phyloP scores from a whole-genome alignment of 2,113 vertebrate species.

The Cromileptes altivelis region DNA sequence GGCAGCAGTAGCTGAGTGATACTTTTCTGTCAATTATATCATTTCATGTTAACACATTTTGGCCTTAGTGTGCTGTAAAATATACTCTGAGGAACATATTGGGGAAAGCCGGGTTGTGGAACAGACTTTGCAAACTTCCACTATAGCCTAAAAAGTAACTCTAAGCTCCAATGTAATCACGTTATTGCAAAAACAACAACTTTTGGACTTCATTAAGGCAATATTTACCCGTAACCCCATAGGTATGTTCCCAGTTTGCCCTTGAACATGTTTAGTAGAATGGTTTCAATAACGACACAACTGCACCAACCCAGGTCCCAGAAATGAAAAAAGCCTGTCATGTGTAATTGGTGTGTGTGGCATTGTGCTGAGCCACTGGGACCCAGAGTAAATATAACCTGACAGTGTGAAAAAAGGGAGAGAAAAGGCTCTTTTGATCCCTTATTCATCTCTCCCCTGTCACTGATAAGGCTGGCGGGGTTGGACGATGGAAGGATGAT shows the following conservation, averaged over 20 bases:
- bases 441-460: conserved; percentile 79
- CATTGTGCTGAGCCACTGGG: conserved; percentile 65
- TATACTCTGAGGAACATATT: not conserved
- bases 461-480: conserved; percentile 71
- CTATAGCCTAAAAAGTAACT: not conserved
- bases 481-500: conserved; percentile 67
- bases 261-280: conserved; percentile 51
- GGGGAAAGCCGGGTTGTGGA: not conserved
- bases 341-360: conserved; percentile 76
- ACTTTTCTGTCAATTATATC: conserved; percentile 48
- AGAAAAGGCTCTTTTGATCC: conserved; percentile 81
- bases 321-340: conserved; percentile 68
- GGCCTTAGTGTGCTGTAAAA: conserved; percentile 19
- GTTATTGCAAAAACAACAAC: not conserved
- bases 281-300: conserved; percentile 47
- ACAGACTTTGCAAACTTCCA: not conserved
- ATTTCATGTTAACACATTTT: conserved; percentile 30
- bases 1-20: conserved; percentile 40
- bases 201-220: not conserved
- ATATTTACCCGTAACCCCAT: conserved; percentile 11
- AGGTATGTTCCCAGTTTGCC: conserved; percentile 23
- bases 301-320: conserved; percentile 41
- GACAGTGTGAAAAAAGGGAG: conserved; percentile 72
- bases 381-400: conserved; percentile 78
- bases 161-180: not conserved